Conservation (phyloP, 1,140 invertebrate genomes). For the Gyrodactylus bullatarudis region DNA sequence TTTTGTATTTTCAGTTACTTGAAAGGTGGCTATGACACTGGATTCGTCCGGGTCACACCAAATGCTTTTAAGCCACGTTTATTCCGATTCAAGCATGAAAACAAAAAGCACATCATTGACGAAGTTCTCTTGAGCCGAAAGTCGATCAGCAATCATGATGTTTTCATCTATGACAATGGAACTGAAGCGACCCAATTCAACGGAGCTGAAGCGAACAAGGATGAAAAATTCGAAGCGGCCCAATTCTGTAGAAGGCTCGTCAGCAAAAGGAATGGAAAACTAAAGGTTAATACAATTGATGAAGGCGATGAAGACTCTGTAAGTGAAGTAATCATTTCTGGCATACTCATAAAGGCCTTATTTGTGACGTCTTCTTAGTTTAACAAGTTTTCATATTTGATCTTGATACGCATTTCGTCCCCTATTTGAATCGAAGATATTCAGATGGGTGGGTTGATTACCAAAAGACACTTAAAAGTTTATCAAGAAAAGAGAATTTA, state of each 20-base stretch:
- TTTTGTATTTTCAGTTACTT: background rate
- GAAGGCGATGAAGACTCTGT: background rate
- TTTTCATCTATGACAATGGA: slow-evolving; percentile 49
- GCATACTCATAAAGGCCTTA: background rate
- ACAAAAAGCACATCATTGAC: slow-evolving; percentile 7
- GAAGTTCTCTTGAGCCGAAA: slow-evolving; percentile 11
- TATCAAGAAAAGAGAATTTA: background rate
- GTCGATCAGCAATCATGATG: slow-evolving; percentile 44
- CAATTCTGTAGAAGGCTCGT: background rate
- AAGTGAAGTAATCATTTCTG: background rate
- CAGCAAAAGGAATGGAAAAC: background rate
- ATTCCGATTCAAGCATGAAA: background rate
- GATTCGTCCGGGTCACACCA: background rate
- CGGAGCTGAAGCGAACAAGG: slow-evolving; percentile 14
- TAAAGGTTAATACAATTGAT: background rate
- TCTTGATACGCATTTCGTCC: background rate
- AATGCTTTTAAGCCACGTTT: background rate
- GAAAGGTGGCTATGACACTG: slow-evolving; percentile 1
- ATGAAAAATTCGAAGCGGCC: slow-evolving; percentile 14
- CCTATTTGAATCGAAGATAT: background rate
- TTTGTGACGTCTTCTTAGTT: background rate
- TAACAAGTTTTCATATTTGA: background rate
- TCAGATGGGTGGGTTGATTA: background rate
- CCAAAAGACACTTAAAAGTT: background rate
- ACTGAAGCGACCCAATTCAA: slow-evolving; percentile 38